These are phyloP conservation scores for Cyphomyrus discorhynchus DNA, from an alignment of 2,113 vertebrate genomes.

Conservation along the genomic window DNA sequence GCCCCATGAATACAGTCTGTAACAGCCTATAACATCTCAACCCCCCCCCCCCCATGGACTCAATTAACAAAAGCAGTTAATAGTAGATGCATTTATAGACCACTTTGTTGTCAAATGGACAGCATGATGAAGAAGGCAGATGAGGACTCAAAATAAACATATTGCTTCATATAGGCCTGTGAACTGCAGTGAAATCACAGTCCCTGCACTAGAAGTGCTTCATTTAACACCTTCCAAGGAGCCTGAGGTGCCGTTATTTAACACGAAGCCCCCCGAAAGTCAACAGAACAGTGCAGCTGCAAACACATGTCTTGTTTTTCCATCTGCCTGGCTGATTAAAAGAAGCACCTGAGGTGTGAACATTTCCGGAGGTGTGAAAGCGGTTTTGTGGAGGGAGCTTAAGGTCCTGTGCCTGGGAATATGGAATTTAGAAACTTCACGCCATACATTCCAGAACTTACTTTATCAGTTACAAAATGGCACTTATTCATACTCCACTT, in stretches of 20 bases:
- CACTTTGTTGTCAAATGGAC: not conserved
- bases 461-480: not conserved
- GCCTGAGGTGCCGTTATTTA: slow-evolving; percentile 11
- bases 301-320: not conserved
- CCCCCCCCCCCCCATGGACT: not conserved
- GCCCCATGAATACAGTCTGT: not conserved
- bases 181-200: slow-evolving; percentile 24
- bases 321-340: not conserved
- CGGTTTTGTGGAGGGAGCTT: not conserved
- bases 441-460: not conserved
- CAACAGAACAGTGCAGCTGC: slow-evolving; percentile 7
- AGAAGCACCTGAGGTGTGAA: not conserved
- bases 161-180: slow-evolving; percentile 7
- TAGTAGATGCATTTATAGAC: not conserved
- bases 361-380: not conserved
- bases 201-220: slow-evolving; percentile 29
- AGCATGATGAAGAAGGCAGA: not conserved
- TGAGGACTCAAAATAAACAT: not conserved
- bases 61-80: not conserved
- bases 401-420: not conserved
- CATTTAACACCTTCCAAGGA: slow-evolving; percentile 37
- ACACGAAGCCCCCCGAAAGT: slow-evolving; percentile 8
- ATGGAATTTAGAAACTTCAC: not conserved
- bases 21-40: not conserved
- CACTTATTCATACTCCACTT: not conserved